Base-by-base conservation (phyloP, 2,888 invertebrate genomes). In the Cybosia mesomella region DNA sequence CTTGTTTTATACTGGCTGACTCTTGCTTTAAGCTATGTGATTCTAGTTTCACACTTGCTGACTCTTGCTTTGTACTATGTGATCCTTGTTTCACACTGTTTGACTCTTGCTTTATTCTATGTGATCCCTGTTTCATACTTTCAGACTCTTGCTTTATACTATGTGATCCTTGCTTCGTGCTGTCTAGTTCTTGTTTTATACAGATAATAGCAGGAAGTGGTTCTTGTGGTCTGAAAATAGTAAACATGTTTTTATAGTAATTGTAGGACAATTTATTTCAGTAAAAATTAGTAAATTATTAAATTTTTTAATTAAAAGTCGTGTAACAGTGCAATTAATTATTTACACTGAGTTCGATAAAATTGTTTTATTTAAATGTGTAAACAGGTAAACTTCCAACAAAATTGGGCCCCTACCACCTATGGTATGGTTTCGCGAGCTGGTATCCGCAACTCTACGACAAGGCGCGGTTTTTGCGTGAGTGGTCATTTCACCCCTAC, bases 201-300 rank as follows among this genome's bases (percentile, higher is more conserved):
- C n/a, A 43, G 34, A 10, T 2, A 21, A 18, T 21, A 36, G 9
- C 55, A 21, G 54, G n/a, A n/a, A n/a, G 21, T n/a, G 70, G 63
- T 63, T 85, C 79, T 59, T 62, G 66, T 74, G 84, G 84, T 34
- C 81, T 81, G 73, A 34, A 69, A 74, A 62, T 49, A 21, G 53
- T 60, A 22, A 22, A 62, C 5, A 62, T 18, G 49, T 49, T 28
- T 39, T 18, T 43, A 15, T 24, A 18, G 11, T 0, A 43, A 15
- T 18, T 43, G 10, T 9, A 36, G n/a, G 8, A 28, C 10, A 58
- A 58, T n/a, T n/a, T n/a, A n/a, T n/a, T n/a, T n/a, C n/a, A n/a
- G n/a, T n/a, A n/a, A n/a, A n/a, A n/a, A n/a, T n/a, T n/a, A n/a
- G n/a, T n/a, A n/a, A n/a, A n/a, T n/a, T n/a, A n/a, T n/a, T n/a